Evolutionary conservation across 2,888 invertebrate genomes (phyloP).

Genomic region (Lepidochitona cinerea): DNA sequence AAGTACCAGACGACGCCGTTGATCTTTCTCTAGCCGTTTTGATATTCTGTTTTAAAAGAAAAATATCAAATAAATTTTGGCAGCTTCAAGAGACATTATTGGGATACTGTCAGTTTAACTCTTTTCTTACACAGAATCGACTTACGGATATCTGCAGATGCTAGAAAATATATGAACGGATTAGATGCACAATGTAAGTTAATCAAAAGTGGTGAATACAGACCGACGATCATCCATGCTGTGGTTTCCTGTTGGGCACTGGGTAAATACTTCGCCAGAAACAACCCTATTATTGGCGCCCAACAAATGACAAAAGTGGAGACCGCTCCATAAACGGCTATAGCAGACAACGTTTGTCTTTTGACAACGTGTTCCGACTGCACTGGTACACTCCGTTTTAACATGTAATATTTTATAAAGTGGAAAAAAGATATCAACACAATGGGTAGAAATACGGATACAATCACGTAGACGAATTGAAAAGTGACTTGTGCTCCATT

Average conservation of each 20-base stretch:
- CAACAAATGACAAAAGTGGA: background rate
- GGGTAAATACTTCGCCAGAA: no score
- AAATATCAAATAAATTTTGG: no score
- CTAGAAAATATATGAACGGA: background rate
- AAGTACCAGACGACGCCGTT: no score
- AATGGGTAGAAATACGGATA: background rate
- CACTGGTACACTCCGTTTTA: background rate
- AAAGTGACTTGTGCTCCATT: background rate
- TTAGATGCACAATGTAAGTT: background rate
- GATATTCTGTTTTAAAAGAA: no score
- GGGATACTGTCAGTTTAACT: no score
- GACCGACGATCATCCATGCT: no score
- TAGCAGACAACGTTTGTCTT: background rate
- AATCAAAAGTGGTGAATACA: background rate
- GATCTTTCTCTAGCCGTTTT: no score
- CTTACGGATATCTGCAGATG: no score
- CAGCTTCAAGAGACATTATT: no score
- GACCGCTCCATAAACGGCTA: background rate
- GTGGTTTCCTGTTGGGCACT: no score
- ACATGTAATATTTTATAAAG: background rate
- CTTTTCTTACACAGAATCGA: no score
- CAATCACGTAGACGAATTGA: background rate
- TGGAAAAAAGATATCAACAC: background rate
- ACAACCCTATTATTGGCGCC: background rate
- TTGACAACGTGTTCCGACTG: background rate